Base-by-base conservation (phyloP, 2,113 vertebrate genomes). In the Myodes glareolus region DNA sequence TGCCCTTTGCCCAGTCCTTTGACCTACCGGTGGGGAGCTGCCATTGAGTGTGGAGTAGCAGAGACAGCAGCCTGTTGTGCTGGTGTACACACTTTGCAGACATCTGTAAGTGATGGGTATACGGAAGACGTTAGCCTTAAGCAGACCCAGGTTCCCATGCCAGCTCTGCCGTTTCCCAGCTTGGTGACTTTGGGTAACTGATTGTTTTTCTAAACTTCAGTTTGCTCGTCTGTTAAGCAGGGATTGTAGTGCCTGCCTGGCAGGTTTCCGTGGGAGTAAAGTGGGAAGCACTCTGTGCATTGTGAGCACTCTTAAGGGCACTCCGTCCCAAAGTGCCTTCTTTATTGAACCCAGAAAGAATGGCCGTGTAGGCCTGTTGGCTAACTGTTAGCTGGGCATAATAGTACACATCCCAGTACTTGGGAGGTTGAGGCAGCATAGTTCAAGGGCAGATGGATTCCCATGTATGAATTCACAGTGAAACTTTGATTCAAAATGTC, bases 1-100 rank as follows among this genome's bases (percentile, higher is more conserved):
- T 12, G 23, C 12, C 65, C 65, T 93, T 91, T 47, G 47, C n/a
- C 19, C 33, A 63, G 61, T 16, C 55, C 63, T 39, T 0, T 8
- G 1, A 17, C 19, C 58, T 17, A 36, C 47, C 72, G 9, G 0
- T 0, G 5, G 36, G 31, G 13, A 42, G n/a, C 1, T 2, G 3
- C 1, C 7, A 8, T 5, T 45, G 17, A 9, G 55, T 14, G 21
- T 31, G 14, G 36, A 42, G 33, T 19, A 63, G 45, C 14, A 67
- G 75, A 16, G 86, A 36, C 25, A n/a, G 31, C 25, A 23, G 45
- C 13, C 63, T 52, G 36, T 36, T 16, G 25, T 63, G 33, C 4
- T 5, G 1, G 4, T 31, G 73, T 82, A 68, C 80, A 50, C 5
- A 1, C 68, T 45, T 55, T 13, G 23, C 3, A 19, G 86, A 31